Conservation (phyloP, 1,140 invertebrate species). For the Papilio polytes region DNA sequence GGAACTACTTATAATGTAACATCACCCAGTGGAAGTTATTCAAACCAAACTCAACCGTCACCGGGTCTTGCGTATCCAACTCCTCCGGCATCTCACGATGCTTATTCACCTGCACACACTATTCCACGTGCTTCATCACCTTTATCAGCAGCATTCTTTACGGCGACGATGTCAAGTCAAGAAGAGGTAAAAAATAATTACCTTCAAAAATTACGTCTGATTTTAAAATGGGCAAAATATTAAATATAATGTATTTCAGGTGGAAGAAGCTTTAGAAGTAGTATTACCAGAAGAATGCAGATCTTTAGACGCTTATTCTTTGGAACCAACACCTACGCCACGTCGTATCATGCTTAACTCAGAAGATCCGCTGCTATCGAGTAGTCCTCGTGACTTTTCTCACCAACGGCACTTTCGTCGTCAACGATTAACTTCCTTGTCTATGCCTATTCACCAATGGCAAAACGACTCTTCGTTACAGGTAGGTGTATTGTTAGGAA, state of each 20-base stretch:
- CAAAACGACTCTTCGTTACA: constrained; percentile 72
- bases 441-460: constrained; percentile 66
- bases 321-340: constrained; percentile 87
- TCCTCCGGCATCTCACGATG: constrained; percentile 92
- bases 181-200: constrained; percentile 85
- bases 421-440: constrained; percentile 68
- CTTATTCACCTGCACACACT: constrained; percentile 85
- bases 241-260: constrained; percentile 61
- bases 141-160: constrained; percentile 91
- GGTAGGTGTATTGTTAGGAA: constrained; percentile 49
- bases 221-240: neutral
- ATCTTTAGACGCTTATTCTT: constrained; percentile 86
- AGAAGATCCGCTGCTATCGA: constrained; percentile 92
- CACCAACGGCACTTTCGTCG: constrained; percentile 86
- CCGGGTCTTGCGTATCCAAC: constrained; percentile 92
- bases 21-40: constrained; percentile 74
- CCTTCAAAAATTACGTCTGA: neutral
- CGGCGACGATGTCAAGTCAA: constrained; percentile 93
- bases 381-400: constrained; percentile 91
- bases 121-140: constrained; percentile 83
- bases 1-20: constrained; percentile 80
- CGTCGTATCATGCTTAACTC: constrained; percentile 90
- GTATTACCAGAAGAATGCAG: constrained; percentile 90
- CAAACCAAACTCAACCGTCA: constrained; percentile 85
- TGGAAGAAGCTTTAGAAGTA: constrained; percentile 92